Percentiles rank a stretch among this genome's conserved stretches.
Evolutionary conservation across 2,113 vertebrate species (phyloP).

Genomic region (Sprattus sprattus): DNA sequence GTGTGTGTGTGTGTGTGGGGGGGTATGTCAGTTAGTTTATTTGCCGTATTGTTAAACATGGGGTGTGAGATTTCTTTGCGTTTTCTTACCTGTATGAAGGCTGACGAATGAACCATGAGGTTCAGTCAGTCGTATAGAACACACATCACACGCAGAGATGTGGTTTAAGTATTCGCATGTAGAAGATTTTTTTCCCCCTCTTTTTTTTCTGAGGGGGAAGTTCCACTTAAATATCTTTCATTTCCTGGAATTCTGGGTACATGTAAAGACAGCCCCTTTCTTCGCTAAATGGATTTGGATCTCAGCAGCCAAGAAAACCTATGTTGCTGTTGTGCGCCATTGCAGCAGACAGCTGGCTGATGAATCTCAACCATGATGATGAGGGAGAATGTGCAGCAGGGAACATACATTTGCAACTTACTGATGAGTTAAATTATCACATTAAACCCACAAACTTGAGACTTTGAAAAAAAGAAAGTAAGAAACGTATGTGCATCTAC

Average conservation of each 20-base stretch:
- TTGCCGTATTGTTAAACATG: constrained; percentile 23
- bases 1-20: constrained; percentile 45
- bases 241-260: neutral
- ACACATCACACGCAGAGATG: neutral
- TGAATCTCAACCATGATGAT: neutral
- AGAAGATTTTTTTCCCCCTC: neutral
- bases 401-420: neutral
- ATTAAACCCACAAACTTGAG: neutral
- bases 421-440: neutral
- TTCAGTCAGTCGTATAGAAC: neutral
- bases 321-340: neutral
- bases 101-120: neutral
- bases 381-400: neutral
- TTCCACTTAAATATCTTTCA: neutral
- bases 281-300: neutral
- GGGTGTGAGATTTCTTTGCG: neutral
- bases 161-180: neutral
- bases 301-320: neutral
- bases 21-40: constrained; percentile 50
- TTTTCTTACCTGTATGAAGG: neutral
- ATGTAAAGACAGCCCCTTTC: neutral
- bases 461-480: too few species aligned
- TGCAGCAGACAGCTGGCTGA: neutral
- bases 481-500: too few species aligned
- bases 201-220: neutral